Evolutionary conservation across 2,888 invertebrate genomes (phyloP), one percentile per base, ranked within the genome.

Genomic region (Autographa gamma): DNA sequence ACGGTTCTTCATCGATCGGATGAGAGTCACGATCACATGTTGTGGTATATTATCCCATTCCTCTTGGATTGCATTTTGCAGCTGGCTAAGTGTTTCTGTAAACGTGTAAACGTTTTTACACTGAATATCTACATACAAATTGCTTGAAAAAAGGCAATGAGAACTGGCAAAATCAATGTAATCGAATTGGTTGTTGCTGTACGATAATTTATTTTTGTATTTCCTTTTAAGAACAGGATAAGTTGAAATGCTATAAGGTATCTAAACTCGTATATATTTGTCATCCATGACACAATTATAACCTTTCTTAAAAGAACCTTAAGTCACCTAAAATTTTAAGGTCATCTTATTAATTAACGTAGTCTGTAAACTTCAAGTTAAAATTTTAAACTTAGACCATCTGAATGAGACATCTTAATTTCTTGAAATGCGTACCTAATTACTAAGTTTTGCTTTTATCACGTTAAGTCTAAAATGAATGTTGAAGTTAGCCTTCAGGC

Each of bases 381-480:
- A 63, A 66, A 66, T 63, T 65, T n/a, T 18, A 13, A 71, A 66
- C 71, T 60, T 60, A 43, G 32, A 11, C 19, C 18, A 3, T 52
- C 19, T 63, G 65, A 66, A 34, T 75, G 19, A 52, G 59, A 69
- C 52, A 54, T 18, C 54, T 32, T 54, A 8, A 19, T 54, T 19
- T 19, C 58, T 65, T 68, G 52, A 69, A 71, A 52, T 68, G 34
- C 25, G 48, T 71, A 63, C 66, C 63, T 76, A 31, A 54, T 54
- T 54, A 54, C 19, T 19, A 19, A 54, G 54, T 54, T 54, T 54
- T 19, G 11, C 54, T 9, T 52, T 54, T 18, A 18, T 54, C 38
- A 56, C 56, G 25, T 67, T 25, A 32, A 31, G 16, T 32, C 16
- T 58, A 64, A 54, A 38, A 18, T 11, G 59, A 32, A 41, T 25